Base-by-base conservation (phyloP, 1,140 invertebrate species). In the Coptotermes formosanus region DNA sequence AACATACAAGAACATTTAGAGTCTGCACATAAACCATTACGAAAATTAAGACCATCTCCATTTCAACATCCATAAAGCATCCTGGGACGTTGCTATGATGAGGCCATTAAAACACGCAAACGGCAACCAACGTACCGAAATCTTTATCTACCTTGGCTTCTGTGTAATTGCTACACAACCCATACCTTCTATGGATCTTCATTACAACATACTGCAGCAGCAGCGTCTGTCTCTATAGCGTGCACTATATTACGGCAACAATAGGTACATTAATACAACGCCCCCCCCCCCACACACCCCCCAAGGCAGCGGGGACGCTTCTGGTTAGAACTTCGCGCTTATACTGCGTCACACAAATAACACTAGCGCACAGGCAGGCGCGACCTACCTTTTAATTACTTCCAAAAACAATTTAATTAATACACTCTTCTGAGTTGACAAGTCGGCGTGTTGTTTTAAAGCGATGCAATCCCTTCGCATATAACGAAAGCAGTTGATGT, bases 41-140 rank as follows among this genome's bases (percentile, higher is more conserved):
- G 0, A 55, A 16, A 55, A 19, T 55, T 55, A 55, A 55, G 52
- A 9, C 12, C 14, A 21, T 21, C 52, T 55, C 3, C 19, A 55
- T 55, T 55, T 55, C 52, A 55, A 55, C 52, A 16, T 19, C 52
- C 52, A 55, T 21, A 55, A 16, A 55, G 52, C 52, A 21, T 19
- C 64, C 11, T 75, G 9, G 0, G 8, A 75, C n/a, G 64, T 75
- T 12, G 30, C 64, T 7, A 75, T 30, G 64, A n/a, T n/a, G 64
- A 75, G 64, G 64, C 64, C 64, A 75, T 75, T 75, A 75, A 75
- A 75, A 75, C n/a, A 30, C 7, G 64, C 64, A 75, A 75, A 25
- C 64, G 25, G n/a, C 25, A 75, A 75, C 25, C 64, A 0, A 30
- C 0, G 64, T 30, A 55, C 64, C 8, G n/a, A 75, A 30, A 75